A percentile compares a stretch with the other conserved stretches of the same genome.
These are phyloP conservation scores for Cinara cedri DNA, from an alignment of 2,888 invertebrate genomes.

Conservation along the genomic window DNA sequence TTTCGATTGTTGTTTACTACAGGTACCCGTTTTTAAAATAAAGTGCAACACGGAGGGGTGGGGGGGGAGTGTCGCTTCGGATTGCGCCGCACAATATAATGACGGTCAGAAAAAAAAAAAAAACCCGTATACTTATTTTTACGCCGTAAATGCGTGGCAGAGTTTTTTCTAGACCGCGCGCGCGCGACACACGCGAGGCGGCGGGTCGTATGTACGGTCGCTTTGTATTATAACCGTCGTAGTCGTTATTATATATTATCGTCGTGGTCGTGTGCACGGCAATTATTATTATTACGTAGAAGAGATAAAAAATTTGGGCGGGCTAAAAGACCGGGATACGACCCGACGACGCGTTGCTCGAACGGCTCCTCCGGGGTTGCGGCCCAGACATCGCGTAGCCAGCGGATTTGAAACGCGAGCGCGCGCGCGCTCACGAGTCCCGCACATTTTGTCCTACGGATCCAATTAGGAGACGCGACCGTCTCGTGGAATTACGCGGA, in stretches of 20 bases:
- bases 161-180: neutral
- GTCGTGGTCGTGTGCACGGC: too few species aligned
- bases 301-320: neutral
- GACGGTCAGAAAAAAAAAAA: too few species aligned
- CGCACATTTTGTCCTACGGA: neutral
- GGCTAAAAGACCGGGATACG: neutral
- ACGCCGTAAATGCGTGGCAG: neutral
- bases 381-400: constrained; percentile 6
- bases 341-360: too few species aligned
- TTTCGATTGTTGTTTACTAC: too few species aligned
- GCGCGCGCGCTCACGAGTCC: neutral
- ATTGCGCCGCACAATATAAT: too few species aligned
- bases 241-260: too few species aligned
- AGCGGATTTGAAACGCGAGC: neutral
- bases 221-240: too few species aligned
- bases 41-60: too few species aligned
- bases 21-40: too few species aligned
- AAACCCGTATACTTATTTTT: neutral
- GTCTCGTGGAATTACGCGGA: neutral
- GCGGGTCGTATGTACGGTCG: too few species aligned
- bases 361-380: neutral
- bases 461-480: constrained; percentile 38
- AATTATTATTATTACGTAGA: constrained; percentile 12
- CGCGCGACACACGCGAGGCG: neutral
- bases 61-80: too few species aligned